Evolutionary conservation across 1,140 invertebrate species (phyloP).

Genomic region (Orius insidiosus): DNA sequence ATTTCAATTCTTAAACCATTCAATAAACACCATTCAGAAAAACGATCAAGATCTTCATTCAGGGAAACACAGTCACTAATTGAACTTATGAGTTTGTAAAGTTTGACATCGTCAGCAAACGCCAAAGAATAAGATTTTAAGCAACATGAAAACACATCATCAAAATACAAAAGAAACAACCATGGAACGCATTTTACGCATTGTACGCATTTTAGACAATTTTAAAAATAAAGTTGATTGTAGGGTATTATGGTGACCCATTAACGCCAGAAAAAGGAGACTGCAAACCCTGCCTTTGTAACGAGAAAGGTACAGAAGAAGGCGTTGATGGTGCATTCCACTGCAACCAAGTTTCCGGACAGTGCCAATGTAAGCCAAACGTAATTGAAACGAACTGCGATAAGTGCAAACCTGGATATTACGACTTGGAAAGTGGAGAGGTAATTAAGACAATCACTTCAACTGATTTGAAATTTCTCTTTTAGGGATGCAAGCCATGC

Average conservation of each 20-base stretch:
- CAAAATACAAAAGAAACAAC: no score
- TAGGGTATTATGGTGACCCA: constrained; percentile 74
- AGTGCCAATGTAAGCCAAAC: constrained; percentile 72
- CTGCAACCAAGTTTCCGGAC: constrained; percentile 65
- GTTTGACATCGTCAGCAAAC: no score
- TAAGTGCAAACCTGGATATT: constrained; percentile 69
- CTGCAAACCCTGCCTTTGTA: constrained; percentile 76
- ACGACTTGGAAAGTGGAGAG: constrained; percentile 60
- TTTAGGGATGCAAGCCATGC: constrained; percentile 60
- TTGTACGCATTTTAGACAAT: no score
- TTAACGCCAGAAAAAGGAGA: constrained; percentile 74
- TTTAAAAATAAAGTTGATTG: no score
- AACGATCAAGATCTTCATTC: no score
- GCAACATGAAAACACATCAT: no score
- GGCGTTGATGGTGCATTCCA: constrained; percentile 41
- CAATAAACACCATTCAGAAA: no score
- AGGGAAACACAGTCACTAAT: no score
- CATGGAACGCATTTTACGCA: no score
- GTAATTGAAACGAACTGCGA: constrained; percentile 81
- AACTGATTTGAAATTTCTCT: constrained; percentile 5
- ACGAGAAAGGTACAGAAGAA: constrained; percentile 57
- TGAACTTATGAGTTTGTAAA: no score
- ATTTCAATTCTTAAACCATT: no score
- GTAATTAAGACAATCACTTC: constrained; percentile 23
- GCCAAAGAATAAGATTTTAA: no score